Conservation (phyloP, 2,113 vertebrate species). For the Ancistrus triradiatus region DNA sequence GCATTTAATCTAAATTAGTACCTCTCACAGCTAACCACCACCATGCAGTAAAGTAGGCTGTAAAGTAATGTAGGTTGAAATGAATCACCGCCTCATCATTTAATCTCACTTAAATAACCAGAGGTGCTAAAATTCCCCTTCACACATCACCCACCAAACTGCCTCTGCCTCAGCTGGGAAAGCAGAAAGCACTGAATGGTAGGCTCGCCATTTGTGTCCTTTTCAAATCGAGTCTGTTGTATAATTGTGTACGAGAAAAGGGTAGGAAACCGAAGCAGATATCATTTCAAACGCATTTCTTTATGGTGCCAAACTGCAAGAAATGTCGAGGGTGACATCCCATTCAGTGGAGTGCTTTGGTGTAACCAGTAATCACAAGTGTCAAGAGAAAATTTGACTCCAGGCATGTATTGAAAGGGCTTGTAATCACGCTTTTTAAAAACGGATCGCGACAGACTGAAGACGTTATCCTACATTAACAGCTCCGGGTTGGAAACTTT, state of each 20-base stretch:
- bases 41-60: conserved; percentile 35
- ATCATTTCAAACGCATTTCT: too few relatives aligned
- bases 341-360: too few relatives aligned
- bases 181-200: neutral
- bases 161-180: conserved; percentile 28
- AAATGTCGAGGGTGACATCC: too few relatives aligned
- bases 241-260: too few relatives aligned
- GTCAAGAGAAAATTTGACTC: conserved; percentile 25
- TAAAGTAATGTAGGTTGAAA: too few relatives aligned
- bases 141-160: conserved; percentile 32
- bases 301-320: too few relatives aligned
- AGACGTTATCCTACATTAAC: conserved; percentile 1
- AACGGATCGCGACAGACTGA: neutral
- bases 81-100: too few relatives aligned
- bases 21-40: conserved; percentile 24
- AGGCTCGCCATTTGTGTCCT: conserved; percentile 11
- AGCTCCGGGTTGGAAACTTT: too few relatives aligned
- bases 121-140: conserved; percentile 32
- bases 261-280: too few relatives aligned
- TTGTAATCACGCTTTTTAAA: conserved; percentile 11
- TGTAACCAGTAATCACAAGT: too few relatives aligned
- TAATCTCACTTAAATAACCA: conserved; percentile 40
- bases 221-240: neutral
- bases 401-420: conserved; percentile 5
- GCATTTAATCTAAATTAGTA: conserved; percentile 20